These are phyloP conservation scores for Bombus huntii DNA, from an alignment of 1,140 invertebrate species.

Conservation along the genomic window DNA sequence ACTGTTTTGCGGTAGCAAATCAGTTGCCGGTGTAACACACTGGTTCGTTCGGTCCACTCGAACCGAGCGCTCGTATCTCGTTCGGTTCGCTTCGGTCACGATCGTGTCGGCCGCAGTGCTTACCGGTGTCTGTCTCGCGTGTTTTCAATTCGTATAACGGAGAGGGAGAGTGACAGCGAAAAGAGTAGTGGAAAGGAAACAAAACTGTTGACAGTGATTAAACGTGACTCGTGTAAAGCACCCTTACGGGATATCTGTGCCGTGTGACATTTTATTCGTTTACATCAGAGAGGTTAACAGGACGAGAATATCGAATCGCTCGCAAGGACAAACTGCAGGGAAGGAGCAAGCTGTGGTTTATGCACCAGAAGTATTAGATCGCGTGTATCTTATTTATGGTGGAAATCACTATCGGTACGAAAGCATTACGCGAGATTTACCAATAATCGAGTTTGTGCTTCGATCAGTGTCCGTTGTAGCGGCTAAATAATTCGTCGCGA, in stretches of 20 bases:
- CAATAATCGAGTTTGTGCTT: constrained; percentile 17
- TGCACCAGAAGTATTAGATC: neutral
- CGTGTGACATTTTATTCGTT: constrained; percentile 8
- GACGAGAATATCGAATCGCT: neutral
- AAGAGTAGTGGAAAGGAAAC: constrained; percentile 21
- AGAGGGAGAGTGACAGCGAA: constrained; percentile 25
- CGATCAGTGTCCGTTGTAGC: neutral
- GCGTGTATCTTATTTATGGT: neutral
- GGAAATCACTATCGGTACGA: neutral
- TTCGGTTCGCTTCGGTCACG: constrained; percentile 57
- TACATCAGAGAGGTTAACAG: neutral
- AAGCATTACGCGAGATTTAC: neutral
- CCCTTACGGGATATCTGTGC: constrained; percentile 25
- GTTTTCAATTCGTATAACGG: constrained; percentile 37
- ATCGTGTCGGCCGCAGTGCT: constrained; percentile 54
- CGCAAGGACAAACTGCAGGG: neutral
- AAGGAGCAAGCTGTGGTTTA: neutral
- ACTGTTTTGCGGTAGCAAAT: constrained; percentile 28
- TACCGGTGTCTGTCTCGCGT: constrained; percentile 48
- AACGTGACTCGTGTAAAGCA: constrained; percentile 42
- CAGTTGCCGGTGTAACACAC: constrained; percentile 10
- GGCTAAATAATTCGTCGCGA: constrained; percentile 1
- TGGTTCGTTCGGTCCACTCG: constrained; percentile 37
- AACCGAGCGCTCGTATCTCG: constrained; percentile 53
- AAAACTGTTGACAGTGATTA: constrained; percentile 54